Conservation (phyloP, 2,797 vertebrate genomes). For the Sciurus carolinensis region DNA sequence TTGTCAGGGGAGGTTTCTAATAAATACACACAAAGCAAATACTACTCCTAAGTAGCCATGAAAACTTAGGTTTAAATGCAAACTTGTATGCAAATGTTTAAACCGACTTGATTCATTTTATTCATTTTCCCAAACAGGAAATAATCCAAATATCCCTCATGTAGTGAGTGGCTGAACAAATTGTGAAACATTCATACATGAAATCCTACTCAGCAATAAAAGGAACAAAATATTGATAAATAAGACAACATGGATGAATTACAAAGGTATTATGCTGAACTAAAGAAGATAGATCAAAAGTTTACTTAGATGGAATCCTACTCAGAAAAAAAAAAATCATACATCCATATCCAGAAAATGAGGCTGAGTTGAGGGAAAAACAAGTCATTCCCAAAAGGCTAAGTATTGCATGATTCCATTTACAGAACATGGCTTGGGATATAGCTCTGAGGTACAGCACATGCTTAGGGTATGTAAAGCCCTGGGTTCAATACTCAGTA, state of each 20-base stretch:
- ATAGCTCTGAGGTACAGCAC: no score
- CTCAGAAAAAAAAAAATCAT: not conserved
- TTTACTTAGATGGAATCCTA: not conserved
- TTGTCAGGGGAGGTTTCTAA: not conserved
- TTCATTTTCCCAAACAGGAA: not conserved
- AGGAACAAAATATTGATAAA: not conserved
- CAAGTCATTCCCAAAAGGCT: not conserved
- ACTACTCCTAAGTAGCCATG: not conserved
- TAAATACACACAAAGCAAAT: not conserved
- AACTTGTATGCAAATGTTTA: not conserved
- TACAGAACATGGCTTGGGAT: not conserved
- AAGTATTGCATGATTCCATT: not conserved
- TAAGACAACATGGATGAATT: not conserved
- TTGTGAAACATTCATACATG: not conserved
- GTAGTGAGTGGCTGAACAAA: no score
- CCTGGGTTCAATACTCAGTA: no score
- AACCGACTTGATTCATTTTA: not conserved
- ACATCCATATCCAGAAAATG: no score
- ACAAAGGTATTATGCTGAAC: not conserved
- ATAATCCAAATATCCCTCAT: no score
- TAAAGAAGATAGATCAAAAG: not conserved
- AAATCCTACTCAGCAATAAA: not conserved
- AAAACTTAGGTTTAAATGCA: not conserved
- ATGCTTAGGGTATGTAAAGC: no score
- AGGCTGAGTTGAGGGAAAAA: not conserved